Evolutionary conservation across 2,797 vertebrate species (phyloP), one percentile per base, ranked within the genome.

Genomic region (Gadopsis marmoratus): DNA sequence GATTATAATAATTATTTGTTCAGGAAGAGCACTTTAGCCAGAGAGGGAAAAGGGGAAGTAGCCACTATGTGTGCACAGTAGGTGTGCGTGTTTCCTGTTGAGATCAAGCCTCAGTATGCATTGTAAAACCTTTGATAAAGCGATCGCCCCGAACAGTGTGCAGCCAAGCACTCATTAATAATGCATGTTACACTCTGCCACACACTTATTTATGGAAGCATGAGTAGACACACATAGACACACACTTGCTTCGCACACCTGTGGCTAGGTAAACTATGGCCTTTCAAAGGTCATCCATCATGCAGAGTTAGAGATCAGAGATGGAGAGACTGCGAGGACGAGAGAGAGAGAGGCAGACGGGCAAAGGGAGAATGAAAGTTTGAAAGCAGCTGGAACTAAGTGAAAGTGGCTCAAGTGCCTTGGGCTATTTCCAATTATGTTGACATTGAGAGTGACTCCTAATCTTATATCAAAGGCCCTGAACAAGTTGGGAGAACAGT

Each of bases 101-200:
- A 74, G 71, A 68, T 56, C 55, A 72, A 83, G 59, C 61, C 78
- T 43, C n/a, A 37, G 79, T 62, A 63, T 76, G 67, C 70, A 71
- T 78, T 78, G 80, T 82, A 81, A 85, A 89, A 76, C 68, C 83
- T 90, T 81, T 86, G 82, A 92, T 87, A 88, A 81, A 86, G 59
- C 1, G 26, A 82, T 86, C 59, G 78, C 63, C 59, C 56, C 75
- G 12, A 78, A 86, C 71, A 86, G 71, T 71, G 37, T 71, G 69
- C 51, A 79, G 78, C 83, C 71, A 79, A 84, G 74, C 78, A 41
- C 71, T 78, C 71, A 90, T 93, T 80, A 88, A 91, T 91, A 91
- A 89, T 92, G 67, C 85, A 94, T 86, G 81, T 21, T 58, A 74
- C 82, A 72, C 81, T 89, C 76, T 86, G 74, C 76, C 83, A 80